Conservation (phyloP, 35 echinoderm and acorn worm species). For the Strongylocentrotus purpuratus region DNA sequence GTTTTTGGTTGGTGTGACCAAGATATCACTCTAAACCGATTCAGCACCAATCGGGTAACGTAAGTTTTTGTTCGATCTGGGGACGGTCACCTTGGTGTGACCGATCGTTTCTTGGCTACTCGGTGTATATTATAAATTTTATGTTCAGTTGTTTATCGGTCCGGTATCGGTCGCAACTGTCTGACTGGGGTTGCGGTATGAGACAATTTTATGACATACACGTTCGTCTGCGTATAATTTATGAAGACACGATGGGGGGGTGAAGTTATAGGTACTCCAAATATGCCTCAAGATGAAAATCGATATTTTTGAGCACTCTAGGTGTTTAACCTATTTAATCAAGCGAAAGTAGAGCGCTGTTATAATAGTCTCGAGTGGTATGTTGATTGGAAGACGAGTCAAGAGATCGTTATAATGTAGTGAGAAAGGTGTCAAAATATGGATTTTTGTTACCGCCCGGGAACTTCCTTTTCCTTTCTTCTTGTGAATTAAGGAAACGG, state of each 20-base stretch:
- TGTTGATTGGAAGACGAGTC: background rate
- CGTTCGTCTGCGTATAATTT: too few species aligned
- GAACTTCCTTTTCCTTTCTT: background rate
- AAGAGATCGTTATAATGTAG: background rate
- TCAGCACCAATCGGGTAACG: too few species aligned
- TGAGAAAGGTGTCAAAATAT: background rate
- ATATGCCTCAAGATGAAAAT: background rate
- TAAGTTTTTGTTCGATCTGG: too few species aligned
- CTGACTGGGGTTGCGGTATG: too few species aligned
- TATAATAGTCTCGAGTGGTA: background rate
- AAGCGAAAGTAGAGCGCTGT: background rate
- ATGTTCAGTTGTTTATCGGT: too few species aligned
- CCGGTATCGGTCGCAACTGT: too few species aligned
- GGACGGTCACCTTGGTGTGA: too few species aligned
- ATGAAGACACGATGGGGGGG: background rate
- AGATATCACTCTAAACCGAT: too few species aligned
- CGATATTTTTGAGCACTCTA: background rate
- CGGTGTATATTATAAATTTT: too few species aligned
- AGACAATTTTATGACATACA: too few species aligned
- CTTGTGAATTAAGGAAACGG: background rate
- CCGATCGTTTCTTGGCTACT: too few species aligned
- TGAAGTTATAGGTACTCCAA: background rate
- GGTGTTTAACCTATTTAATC: background rate
- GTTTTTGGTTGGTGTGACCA: too few species aligned
- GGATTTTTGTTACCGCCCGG: background rate